Base-by-base conservation (phyloP, 2,797 vertebrate genomes). In the Cottoperca gobio region DNA sequence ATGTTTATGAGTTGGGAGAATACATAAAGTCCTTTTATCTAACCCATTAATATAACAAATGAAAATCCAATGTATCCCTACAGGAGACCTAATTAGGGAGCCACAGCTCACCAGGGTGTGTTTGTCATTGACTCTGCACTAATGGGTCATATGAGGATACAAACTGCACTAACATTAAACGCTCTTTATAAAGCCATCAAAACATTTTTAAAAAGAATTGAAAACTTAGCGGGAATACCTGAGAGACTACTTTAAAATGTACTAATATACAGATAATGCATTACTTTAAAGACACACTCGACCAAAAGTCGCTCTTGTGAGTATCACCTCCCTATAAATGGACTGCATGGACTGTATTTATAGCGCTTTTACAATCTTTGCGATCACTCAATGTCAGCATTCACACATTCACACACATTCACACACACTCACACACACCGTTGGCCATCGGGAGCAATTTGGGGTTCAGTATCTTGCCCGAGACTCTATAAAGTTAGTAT, bases 31-130 rank as follows among this genome's bases (percentile, higher is more conserved):
- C 8, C 5, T 33, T 57, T 23, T 14, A 14, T 67, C 7, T 64
- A 66, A 46, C 2, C 17, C 21, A 31, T 46, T 73, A 19, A n/a
- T 42, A 39, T 43, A n/a, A 40, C 66, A 35, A 64, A 73, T 35
- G 0, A 70, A 76, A 58, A 71, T 24, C 0, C 35, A 1, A 21
- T 74, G 67, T 6, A 52, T 60, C 19, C 16, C 40, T 2, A 24
- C 63, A 70, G 48, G 50, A 43, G n/a, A 19, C 6, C 55, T 59
- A 45, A 74, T 82, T 75, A 74, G 24, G 45, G 9, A 73, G 52
- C 13, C 21, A 33, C 35, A 19, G n/a, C 46, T 78, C 23, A 52
- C 46, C 33, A 50, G 49, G n/a, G 39, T 55, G 37, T 43, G 6
- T 3, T 39, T 50, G 2, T 62, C 62, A 82, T 53, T 35, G 50